Evolutionary conservation across 92 coral and sea anemone genomes (phyloP), one percentile per base, ranked within the genome.

Genomic region (Umimayanthus kanabou): DNA sequence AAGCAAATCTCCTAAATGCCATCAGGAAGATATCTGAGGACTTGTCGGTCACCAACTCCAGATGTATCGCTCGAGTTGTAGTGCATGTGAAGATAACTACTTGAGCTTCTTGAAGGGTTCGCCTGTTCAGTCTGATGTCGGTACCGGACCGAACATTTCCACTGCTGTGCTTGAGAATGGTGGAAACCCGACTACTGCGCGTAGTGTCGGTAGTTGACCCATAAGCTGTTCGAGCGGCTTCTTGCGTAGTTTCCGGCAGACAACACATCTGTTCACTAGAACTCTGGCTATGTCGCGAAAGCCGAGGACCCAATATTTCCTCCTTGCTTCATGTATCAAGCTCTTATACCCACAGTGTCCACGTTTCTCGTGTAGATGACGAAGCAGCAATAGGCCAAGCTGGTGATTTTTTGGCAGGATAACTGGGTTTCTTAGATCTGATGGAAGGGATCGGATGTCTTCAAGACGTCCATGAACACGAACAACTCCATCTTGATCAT

Each of bases 401-500:
- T 39, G 85, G 49, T 77, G 89, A 18, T 87, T 57, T 42, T 78
- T 80, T 20, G 93, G 87, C 4, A 88, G 85, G 57, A 91, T 88
- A 45, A 91, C 74, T 4, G 86, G 91, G n/a, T 84, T 91, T 53
- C 86, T 45, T 64, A 88, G 55, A 39, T 91, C 91, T n/a, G 76
- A 37, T 55, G 89, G 89, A 39, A 78, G 89, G 26, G 76, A 29
- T 29, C 85, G 76, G 39, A 87, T 79, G 82, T 84, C 76, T 84
- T 93, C 92, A 1, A 93, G 91, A 5, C 94, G 85, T 73, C 93
- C 91, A 64, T 89, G 93, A 13, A 84, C 90, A 11, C 96, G 71
- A 2, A 89, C 75, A 10, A 93, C 53, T 5, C 91, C 90, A 64
- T 90, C 80, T 22, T 92, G 25, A 84, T 92, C 93, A 23, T 9